Evolutionary conservation across 2,113 vertebrate species (phyloP).

Genomic region (Sinocyclocheilus rhinocerous): DNA sequence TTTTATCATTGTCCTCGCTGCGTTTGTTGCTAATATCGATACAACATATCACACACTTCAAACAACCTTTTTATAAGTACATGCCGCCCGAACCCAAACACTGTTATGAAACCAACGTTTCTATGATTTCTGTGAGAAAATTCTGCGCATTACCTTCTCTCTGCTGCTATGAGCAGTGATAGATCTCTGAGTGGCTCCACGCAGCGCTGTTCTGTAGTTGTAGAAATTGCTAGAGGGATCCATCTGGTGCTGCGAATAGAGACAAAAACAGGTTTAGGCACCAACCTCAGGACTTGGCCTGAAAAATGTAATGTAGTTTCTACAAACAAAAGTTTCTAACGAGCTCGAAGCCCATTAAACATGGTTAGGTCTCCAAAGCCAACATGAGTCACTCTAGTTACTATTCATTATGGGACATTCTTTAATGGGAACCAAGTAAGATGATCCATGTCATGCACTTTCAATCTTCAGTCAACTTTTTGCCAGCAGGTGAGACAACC

Average conservation of each 20-base stretch:
- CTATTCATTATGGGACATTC: background rate
- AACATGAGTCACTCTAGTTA: background rate
- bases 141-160: constrained; percentile 82
- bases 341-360: background rate
- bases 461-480: background rate
- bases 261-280: background rate
- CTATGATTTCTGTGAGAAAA: background rate
- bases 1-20: background rate
- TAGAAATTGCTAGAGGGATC: constrained; percentile 97
- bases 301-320: background rate
- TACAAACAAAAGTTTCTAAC: background rate
- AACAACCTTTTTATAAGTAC: background rate
- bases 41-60: constrained; percentile 7
- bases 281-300: background rate
- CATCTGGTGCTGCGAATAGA: constrained; percentile 87
- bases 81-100: background rate
- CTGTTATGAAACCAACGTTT: background rate
- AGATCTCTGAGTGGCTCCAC: constrained; percentile 89
- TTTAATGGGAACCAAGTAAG: background rate
- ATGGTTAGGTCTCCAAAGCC: constrained; percentile 7
- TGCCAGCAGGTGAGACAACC: background rate
- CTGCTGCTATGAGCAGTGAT: constrained; percentile 89
- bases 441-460: background rate
- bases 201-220: constrained; percentile 92
- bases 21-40: background rate